Base-by-base conservation (phyloP, 1,140 invertebrate species). In the Eurosta solidaginis region DNA sequence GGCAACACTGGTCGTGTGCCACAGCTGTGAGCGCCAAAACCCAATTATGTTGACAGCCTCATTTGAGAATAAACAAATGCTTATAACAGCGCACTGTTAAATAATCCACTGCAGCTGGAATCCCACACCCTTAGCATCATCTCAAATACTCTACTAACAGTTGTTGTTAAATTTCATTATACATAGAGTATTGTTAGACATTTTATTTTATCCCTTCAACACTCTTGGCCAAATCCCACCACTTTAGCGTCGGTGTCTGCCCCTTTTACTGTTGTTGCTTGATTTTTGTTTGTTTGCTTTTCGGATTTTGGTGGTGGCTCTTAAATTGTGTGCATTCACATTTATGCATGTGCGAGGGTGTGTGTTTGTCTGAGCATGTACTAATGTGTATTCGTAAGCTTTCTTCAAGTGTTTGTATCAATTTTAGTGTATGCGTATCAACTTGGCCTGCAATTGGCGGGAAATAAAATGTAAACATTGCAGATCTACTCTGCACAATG, bases 381-480 rank as follows among this genome's bases (percentile, higher is more conserved):
- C 27, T 27, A 10, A n/a, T 40, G 6, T 68, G 59, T 40, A 3
- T 68, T 0, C n/a, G n/a, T n/a, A 20, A 17, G n/a, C 12, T 40
- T 36, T 1, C 3, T 0, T 1, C 81, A 79, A 83, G 83, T 82
- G 83, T 85, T 83, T 78, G 82, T 85, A n/a, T 10, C 4, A 14
- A 10, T 5, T 10, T 25, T 17, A 22, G 12, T 40, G 59, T 68
- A 9, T 68, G 59, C 33, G 59, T 68, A 17, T 22, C 33, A 22
- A 9, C 29, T 68, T 68, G 33, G 59, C 20, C 42, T 47, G 84
- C 81, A 84, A 85, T 85, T 85, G 84, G 84, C 84, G 84, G 84
- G 84, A 85, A 85, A 85, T 52, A 49, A 36, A 68, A 50, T 49
- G 77, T 78, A 73, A 78, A 73, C 59, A 78, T 73, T 78, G 77